These are phyloP conservation scores for Picus viridis DNA, from an alignment of 2,797 vertebrate species.

Conservation along the genomic window DNA sequence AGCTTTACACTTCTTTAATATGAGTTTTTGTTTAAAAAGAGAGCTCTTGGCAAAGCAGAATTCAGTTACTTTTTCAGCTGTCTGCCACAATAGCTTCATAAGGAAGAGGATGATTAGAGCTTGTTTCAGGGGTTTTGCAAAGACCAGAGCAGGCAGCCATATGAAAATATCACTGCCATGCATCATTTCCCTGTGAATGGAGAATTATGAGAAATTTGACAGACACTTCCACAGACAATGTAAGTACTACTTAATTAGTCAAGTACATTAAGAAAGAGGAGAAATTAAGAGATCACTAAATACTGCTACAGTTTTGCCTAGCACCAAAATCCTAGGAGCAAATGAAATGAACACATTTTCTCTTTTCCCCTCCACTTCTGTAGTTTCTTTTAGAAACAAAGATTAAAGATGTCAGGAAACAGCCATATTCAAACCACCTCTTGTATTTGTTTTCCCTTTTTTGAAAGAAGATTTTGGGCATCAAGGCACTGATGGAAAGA, in stretches of 20 bases:
- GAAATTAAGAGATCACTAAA: background rate
- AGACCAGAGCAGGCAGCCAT: background rate
- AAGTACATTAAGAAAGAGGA: background rate
- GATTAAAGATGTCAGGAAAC: background rate
- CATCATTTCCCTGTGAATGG: background rate
- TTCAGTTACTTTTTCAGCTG: background rate
- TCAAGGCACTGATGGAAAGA: background rate
- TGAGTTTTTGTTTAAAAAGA: background rate
- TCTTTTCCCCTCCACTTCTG: background rate
- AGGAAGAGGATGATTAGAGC: background rate
- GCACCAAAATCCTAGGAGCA: background rate
- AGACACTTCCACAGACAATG: conserved; percentile 13
- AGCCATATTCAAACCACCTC: background rate
- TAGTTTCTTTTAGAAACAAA: background rate
- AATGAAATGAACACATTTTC: background rate
- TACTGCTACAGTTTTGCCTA: background rate
- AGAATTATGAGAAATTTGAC: background rate
- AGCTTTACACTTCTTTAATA: conserved; percentile 1
- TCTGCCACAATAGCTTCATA: background rate
- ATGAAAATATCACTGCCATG: background rate
- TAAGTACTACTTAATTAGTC: background rate
- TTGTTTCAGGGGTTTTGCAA: background rate
- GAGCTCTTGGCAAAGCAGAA: background rate
- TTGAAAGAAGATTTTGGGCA: background rate
- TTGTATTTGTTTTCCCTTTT: fast-evolving